phyloP scores from a whole-genome alignment of 2,888 invertebrate species.

The Synergus gifuensis region DNA sequence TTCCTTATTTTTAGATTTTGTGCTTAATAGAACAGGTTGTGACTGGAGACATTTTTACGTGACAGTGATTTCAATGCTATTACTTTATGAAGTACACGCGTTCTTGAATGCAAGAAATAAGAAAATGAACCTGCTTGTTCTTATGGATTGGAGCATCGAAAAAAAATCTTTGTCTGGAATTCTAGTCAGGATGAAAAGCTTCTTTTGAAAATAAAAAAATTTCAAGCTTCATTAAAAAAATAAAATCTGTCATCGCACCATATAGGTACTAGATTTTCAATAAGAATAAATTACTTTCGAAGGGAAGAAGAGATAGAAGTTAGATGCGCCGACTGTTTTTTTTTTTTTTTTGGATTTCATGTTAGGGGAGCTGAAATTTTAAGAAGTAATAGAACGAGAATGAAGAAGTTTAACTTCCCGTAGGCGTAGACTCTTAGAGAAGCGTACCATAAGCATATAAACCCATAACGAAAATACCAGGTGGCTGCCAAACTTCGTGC shows the following conservation, averaged over 20 bases:
- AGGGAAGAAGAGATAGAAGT: not conserved
- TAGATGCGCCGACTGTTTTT: not conserved
- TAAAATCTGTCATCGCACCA: no score
- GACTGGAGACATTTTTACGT: constrained; percentile 30
- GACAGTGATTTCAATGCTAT: constrained; percentile 40
- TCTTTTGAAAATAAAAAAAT: constrained; percentile 3
- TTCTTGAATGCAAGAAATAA: not conserved
- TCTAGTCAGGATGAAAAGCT: no score
- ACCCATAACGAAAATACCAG: constrained; percentile 59
- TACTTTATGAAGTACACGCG: constrained; percentile 19
- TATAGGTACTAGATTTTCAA: not conserved
- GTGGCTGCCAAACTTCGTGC: constrained; percentile 62
- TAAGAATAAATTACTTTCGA: not conserved
- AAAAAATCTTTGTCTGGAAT: no score
- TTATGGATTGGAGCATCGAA: no score
- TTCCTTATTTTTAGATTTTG: constrained; percentile 4
- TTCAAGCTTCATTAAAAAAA: no score
- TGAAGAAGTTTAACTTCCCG: constrained; percentile 25
- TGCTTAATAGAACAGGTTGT: not conserved
- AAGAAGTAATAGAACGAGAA: constrained; percentile 4
- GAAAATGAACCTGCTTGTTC: not conserved
- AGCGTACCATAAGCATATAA: constrained; percentile 3
- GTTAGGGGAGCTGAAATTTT: not conserved
- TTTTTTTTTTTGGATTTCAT: not conserved
- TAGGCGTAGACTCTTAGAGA: constrained; percentile 4